Evolutionary conservation across 2,888 invertebrate species (phyloP).

Genomic region (Allygus modestus): DNA sequence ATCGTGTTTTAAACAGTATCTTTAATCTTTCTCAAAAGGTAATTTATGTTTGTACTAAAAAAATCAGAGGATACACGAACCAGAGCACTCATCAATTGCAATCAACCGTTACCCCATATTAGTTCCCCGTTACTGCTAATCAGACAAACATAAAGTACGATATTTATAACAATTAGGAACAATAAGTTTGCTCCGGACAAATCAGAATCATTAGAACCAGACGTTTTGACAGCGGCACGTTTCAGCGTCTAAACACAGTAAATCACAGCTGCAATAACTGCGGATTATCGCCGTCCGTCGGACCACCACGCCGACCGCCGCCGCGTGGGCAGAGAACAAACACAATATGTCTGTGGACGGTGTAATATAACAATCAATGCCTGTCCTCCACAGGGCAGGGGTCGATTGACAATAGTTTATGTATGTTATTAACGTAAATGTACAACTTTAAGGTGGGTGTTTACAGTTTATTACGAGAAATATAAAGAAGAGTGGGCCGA

Average conservation of each 20-base stretch:
- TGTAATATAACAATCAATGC: slow-evolving; percentile 14
- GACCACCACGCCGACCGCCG: not conserved
- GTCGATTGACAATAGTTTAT: not conserved
- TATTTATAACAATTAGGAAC: slow-evolving; percentile 2
- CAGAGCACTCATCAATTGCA: no score
- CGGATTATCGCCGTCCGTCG: not conserved
- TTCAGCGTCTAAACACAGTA: slow-evolving; percentile 24
- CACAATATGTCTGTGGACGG: not conserved
- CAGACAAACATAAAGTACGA: slow-evolving; percentile 2
- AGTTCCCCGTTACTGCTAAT: not conserved
- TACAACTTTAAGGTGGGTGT: not conserved
- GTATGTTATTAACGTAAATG: not conserved
- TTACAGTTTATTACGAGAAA: not conserved
- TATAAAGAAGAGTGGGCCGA: not conserved
- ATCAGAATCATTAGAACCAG: slow-evolving; percentile 26
- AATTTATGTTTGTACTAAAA: no score
- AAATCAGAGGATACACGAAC: no score
- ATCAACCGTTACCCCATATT: not conserved
- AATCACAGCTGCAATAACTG: slow-evolving; percentile 6
- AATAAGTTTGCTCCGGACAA: not conserved
- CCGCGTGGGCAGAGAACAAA: not conserved
- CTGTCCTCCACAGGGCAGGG: not conserved
- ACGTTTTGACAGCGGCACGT: slow-evolving; percentile 43
- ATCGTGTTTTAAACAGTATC: no score
- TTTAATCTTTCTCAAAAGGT: no score